Evolutionary conservation across 1,140 invertebrate species (phyloP).

Genomic region (Oedothorax gibbosus): DNA sequence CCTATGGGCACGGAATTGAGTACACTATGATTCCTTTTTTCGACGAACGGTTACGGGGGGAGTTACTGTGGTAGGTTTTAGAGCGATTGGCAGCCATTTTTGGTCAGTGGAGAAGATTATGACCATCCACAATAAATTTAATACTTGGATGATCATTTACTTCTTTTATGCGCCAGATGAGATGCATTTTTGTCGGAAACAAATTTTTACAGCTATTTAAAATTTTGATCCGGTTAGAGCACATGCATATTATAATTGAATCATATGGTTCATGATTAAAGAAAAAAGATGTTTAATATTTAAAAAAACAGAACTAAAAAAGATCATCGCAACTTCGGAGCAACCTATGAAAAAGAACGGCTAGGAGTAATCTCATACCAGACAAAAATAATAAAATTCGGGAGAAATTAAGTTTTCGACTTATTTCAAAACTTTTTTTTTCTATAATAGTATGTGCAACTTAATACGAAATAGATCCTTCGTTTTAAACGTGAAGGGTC

Average conservation of each 20-base stretch:
- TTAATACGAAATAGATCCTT: too few species aligned
- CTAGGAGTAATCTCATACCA: too few species aligned
- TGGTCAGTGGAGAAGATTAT: neutral
- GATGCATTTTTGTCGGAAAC: neutral
- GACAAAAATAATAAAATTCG: too few species aligned
- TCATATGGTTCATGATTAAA: too few species aligned
- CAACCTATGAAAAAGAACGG: neutral
- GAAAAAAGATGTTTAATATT: neutral
- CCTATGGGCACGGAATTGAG: conserved; percentile 43
- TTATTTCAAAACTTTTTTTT: too few species aligned
- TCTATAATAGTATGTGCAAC: too few species aligned
- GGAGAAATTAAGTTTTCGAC: too few species aligned
- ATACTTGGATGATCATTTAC: neutral
- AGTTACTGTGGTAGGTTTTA: neutral
- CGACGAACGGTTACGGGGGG: conserved; percentile 2
- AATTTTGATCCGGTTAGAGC: too few species aligned
- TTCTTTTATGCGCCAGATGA: neutral
- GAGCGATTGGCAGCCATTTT: conserved; percentile 6
- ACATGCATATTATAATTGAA: too few species aligned
- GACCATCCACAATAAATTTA: neutral
- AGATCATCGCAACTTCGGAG: neutral
- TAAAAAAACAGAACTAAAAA: neutral
- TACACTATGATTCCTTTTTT: conserved; percentile 40
- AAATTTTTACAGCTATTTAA: too few species aligned
- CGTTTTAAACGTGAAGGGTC: too few species aligned